Conservation (phyloP, 2,888 invertebrate species). For the Pyrrhosoma nymphula region DNA sequence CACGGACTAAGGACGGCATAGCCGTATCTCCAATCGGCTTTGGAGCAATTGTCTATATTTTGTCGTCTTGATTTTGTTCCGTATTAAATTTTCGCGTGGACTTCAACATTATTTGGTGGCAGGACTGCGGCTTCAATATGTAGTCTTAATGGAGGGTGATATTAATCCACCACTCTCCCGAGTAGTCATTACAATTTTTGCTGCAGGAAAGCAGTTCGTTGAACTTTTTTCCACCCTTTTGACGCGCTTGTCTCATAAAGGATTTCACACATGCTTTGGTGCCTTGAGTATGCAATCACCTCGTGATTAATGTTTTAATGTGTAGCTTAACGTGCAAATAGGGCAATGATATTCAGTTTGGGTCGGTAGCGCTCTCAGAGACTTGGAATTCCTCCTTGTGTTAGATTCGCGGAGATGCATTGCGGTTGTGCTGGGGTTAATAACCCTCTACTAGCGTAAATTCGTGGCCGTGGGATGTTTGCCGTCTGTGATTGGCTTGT, state of each 20-base stretch:
- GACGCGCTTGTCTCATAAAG: not conserved
- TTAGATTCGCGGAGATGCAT: not conserved
- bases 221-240: not conserved
- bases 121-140: too few relatives aligned
- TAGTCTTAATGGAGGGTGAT: too few relatives aligned
- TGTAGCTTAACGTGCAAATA: not conserved
- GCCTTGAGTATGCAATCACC: not conserved
- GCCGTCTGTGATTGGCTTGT: not conserved
- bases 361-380: not conserved
- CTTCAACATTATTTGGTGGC: too few relatives aligned
- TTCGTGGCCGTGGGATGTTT: not conserved
- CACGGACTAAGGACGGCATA: too few relatives aligned
- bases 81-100: too few relatives aligned
- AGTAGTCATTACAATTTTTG: too few relatives aligned
- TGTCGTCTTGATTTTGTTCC: too few relatives aligned
- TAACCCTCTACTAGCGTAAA: not conserved
- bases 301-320: not conserved
- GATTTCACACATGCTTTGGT: not conserved
- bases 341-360: not conserved
- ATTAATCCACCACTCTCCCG: too few relatives aligned
- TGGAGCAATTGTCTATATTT: too few relatives aligned
- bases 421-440: not conserved
- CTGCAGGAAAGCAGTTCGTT: too few relatives aligned
- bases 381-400: not conserved
- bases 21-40: too few relatives aligned